Conservation (phyloP, 2,888 invertebrate species). For the Drosophila leonis region DNA sequence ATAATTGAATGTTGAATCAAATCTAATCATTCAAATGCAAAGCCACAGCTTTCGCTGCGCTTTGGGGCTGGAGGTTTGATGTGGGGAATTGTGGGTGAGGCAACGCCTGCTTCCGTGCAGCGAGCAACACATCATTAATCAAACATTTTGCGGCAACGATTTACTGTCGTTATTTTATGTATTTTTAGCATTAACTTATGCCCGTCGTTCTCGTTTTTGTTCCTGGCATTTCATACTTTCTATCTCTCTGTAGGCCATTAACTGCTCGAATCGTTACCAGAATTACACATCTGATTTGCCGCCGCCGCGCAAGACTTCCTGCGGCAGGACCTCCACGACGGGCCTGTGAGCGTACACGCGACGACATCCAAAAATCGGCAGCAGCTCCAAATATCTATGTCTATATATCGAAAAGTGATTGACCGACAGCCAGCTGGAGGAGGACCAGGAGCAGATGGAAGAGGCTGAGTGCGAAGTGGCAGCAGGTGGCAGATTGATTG, state of each 20-base stretch:
- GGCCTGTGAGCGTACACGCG: constrained; percentile 62
- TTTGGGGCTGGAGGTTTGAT: constrained; percentile 17
- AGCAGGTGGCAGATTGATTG: constrained; percentile 33
- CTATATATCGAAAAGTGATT: constrained; percentile 28
- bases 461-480: background rate
- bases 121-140: constrained; percentile 74
- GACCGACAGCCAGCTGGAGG: constrained; percentile 25
- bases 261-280: constrained; percentile 82
- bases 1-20: constrained; percentile 82
- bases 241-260: constrained; percentile 77
- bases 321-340: constrained; percentile 82
- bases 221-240: constrained; percentile 22
- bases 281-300: constrained; percentile 82
- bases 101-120: constrained; percentile 30
- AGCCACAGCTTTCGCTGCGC: constrained; percentile 46
- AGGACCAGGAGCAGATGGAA: background rate
- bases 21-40: constrained; percentile 80
- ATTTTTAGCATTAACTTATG: constrained; percentile 60
- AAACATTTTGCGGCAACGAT: constrained; percentile 64
- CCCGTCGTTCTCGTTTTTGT: background rate
- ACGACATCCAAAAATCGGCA: constrained; percentile 17
- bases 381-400: constrained; percentile 16
- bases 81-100: constrained; percentile 44
- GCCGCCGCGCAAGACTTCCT: constrained; percentile 83
- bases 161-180: constrained; percentile 55